Evolutionary conservation across 2,797 vertebrate species (phyloP), one percentile per base, ranked within the genome.

Genomic region (Squalus acanthias): DNA sequence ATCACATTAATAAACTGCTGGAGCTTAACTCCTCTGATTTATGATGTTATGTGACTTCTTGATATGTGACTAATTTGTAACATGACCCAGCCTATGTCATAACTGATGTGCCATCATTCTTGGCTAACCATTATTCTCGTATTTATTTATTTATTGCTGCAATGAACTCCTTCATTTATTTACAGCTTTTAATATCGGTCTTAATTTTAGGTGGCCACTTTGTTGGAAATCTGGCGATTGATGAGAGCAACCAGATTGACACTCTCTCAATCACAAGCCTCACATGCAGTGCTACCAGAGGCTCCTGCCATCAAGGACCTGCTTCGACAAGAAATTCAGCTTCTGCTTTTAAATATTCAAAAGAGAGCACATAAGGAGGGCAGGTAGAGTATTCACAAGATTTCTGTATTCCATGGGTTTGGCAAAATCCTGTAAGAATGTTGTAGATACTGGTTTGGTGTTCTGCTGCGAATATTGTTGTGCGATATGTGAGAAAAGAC

Each of bases 251-350:
- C 96, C 96, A 60, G 93, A 95, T 96, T 60, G 91, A 69, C 53
- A 70, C 88, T 2, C 87, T 96, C 24, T 96, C 96, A 60, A 74
- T 33, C 60, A n/a, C 76, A 96, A 67, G 29, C 12, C 70, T 95
- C 74, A n/a, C 96, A 33, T 26, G 20, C 85, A 39, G 57, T 98
- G 76, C 97, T 98, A 97, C 97, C 98, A 65, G 98, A 98, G n/a
- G 97, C 98, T 12, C 97, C 98, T 1, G 97, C 96, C 20, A 96
- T 98, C 88, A 98, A 97, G 97, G 97, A 98, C 65, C 96, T 98
- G 85, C 96, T 98, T 96, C 97, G 98, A 76, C 97, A 97, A 65
- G 98, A 98, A 96, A 97, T 98, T 82, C 97, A 97, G 33, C 97
- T 98, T 97, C 97, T 98, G 70, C 97, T 98, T 96, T 97, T 97